Evolutionary conservation across 1,140 invertebrate species (phyloP).

Genomic region (Drosophila triauraria): DNA sequence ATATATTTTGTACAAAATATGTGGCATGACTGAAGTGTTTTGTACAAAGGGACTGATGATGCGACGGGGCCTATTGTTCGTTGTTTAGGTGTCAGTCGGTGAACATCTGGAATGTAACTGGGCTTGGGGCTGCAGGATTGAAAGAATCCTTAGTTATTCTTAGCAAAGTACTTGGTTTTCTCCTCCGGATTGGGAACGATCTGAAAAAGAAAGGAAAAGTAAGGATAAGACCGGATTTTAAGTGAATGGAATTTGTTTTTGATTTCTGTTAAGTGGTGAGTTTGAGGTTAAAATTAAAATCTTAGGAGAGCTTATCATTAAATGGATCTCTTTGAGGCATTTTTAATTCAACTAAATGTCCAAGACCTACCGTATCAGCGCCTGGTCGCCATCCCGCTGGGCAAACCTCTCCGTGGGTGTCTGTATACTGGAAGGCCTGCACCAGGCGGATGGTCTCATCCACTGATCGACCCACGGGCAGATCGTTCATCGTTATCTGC

Average conservation of each 20-base stretch:
- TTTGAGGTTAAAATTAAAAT: too few relatives aligned
- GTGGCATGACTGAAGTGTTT: conserved; percentile 14
- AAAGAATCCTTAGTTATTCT: conserved; percentile 76
- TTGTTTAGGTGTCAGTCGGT: conserved; percentile 36
- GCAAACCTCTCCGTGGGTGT: conserved; percentile 96
- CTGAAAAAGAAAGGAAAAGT: conserved; percentile 85
- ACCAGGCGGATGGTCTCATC: conserved; percentile 96
- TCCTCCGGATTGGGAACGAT: conserved; percentile 91
- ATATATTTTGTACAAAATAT: conserved; percentile 69
- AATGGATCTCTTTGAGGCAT: neutral
- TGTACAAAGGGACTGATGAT: conserved; percentile 46
- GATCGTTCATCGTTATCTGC: conserved; percentile 94
- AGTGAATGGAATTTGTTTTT: neutral
- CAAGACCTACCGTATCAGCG: conserved; percentile 90
- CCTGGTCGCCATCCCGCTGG: conserved; percentile 98
- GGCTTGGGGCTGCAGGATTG: conserved; percentile 1
- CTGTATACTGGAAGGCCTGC: conserved; percentile 97
- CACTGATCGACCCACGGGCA: conserved; percentile 96
- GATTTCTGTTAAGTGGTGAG: too few relatives aligned
- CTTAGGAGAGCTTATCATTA: too few relatives aligned
- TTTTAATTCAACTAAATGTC: neutral
- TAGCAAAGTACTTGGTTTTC: conserved; percentile 90
- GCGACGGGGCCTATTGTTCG: conserved; percentile 38
- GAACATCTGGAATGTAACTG: conserved; percentile 55
- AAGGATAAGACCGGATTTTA: conserved; percentile 12